phyloP scores from a whole-genome alignment of 2,888 invertebrate species.

The Podotricha telesiphe region DNA sequence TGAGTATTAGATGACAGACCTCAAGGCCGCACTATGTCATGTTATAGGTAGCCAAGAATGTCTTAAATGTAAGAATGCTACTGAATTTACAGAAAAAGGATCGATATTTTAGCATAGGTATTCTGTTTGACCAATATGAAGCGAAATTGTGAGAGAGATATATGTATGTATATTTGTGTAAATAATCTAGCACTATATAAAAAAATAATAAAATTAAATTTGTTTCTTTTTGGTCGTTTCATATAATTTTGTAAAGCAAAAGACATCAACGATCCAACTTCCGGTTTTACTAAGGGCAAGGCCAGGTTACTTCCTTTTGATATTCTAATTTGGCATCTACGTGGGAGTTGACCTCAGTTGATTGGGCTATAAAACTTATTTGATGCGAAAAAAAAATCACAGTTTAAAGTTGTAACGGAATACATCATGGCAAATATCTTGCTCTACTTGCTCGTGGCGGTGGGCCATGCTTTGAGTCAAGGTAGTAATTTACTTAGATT shows the following conservation, averaged over 20 bases:
- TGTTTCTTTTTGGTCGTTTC: neutral
- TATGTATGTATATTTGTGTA: no score
- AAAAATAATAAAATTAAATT: no score
- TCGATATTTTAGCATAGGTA: no score
- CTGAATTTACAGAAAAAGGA: no score
- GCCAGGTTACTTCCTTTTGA: conserved; percentile 39
- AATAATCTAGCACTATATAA: no score
- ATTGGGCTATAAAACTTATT: conserved; percentile 72
- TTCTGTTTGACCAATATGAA: no score
- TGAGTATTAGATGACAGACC: no score
- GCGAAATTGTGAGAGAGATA: no score
- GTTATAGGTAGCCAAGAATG: no score
- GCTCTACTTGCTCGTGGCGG: conserved; percentile 44
- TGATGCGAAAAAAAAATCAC: conserved; percentile 53
- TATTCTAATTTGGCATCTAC: conserved; percentile 38
- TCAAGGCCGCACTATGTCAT: no score
- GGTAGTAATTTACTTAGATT: conserved; percentile 63
- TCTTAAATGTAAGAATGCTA: no score
- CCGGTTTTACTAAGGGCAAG: conserved; percentile 36
- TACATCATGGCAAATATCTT: conserved; percentile 57
- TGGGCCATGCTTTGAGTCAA: conserved; percentile 58
- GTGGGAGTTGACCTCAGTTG: conserved; percentile 73
- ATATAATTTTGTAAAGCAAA: conserved; percentile 23
- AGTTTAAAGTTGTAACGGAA: conserved; percentile 58
- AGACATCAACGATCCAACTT: conserved; percentile 34